These are phyloP conservation scores for Perccottus glenii DNA, from an alignment of 2,113 vertebrate species.

Conservation along the genomic window DNA sequence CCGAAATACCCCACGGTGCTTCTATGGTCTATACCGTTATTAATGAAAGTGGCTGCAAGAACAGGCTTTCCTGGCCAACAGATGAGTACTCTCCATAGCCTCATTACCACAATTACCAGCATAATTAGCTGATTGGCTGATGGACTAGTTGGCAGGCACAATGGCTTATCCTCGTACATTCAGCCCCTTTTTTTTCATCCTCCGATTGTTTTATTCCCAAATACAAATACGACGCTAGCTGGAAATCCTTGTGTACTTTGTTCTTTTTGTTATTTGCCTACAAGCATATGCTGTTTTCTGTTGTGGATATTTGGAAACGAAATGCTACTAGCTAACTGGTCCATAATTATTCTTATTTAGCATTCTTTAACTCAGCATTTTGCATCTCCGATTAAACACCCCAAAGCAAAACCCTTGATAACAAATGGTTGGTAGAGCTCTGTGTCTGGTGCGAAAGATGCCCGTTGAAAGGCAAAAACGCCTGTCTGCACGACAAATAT, in stretches of 20 bases:
- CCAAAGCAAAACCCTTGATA: constrained; percentile 14
- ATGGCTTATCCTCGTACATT: background rate
- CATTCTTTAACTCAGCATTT: constrained; percentile 4
- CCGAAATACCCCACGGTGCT: background rate
- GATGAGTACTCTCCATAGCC: constrained; percentile 44
- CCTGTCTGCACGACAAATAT: background rate
- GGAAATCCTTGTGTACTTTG: constrained; percentile 24
- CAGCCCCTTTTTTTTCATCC: background rate
- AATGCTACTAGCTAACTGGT: constrained; percentile 1
- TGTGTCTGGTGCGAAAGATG: background rate
- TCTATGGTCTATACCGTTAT: constrained; percentile 19
- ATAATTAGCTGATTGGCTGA: constrained; percentile 56
- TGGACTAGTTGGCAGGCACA: constrained; percentile 35
- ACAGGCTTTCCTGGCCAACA: constrained; percentile 36
- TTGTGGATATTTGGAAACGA: constrained; percentile 13
- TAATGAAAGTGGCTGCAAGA: constrained; percentile 37
- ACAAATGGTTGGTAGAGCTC: constrained; percentile 17
- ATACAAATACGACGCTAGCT: constrained; percentile 23
- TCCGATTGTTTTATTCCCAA: background rate
- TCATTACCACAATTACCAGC: constrained; percentile 49
- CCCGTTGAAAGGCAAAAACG: background rate
- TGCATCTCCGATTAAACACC: constrained; percentile 10
- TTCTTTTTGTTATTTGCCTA: constrained; percentile 8
- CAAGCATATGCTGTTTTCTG: background rate
- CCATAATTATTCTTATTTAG: constrained; percentile 14